Conservation (phyloP, 2,888 invertebrate genomes). For the Nomada ruficornis region DNA sequence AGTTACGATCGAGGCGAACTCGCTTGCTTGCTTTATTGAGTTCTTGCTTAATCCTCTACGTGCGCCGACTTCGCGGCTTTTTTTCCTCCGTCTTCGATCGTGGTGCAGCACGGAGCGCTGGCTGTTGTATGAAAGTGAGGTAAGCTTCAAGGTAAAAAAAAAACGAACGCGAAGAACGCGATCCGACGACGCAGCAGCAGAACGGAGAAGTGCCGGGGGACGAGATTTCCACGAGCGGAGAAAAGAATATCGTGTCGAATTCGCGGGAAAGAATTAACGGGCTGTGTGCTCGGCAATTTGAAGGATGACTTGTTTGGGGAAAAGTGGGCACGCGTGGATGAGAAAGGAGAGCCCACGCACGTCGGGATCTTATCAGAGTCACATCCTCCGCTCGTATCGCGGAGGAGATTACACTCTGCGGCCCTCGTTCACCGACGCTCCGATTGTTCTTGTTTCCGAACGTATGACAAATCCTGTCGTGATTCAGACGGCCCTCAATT, state of each 20-base stretch:
- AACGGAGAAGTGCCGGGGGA: too few relatives aligned
- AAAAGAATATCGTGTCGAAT: neutral
- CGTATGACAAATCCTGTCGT: constrained; percentile 42
- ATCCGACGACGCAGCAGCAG: too few relatives aligned
- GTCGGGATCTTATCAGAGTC: constrained; percentile 49
- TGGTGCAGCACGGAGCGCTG: too few relatives aligned
- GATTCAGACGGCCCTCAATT: constrained; percentile 59
- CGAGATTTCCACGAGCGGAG: neutral
- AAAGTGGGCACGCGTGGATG: neutral
- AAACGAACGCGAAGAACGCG: too few relatives aligned
- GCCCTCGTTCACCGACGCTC: neutral
- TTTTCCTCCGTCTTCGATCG: neutral
- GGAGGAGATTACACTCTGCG: constrained; percentile 44
- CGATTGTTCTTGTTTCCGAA: neutral
- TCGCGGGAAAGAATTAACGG: neutral
- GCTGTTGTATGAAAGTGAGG: neutral
- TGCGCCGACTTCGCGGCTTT: neutral
- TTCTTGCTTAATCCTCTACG: constrained; percentile 20
- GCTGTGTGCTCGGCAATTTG: neutral
- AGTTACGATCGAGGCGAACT: neutral
- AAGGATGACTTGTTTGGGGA: neutral
- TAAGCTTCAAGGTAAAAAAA: neutral
- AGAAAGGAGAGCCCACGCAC: constrained; percentile 45
- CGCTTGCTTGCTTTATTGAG: neutral
- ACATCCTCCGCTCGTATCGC: constrained; percentile 63